These are phyloP conservation scores for Aphis craccivora DNA, from an alignment of 1,140 invertebrate genomes.

Conservation along the genomic window DNA sequence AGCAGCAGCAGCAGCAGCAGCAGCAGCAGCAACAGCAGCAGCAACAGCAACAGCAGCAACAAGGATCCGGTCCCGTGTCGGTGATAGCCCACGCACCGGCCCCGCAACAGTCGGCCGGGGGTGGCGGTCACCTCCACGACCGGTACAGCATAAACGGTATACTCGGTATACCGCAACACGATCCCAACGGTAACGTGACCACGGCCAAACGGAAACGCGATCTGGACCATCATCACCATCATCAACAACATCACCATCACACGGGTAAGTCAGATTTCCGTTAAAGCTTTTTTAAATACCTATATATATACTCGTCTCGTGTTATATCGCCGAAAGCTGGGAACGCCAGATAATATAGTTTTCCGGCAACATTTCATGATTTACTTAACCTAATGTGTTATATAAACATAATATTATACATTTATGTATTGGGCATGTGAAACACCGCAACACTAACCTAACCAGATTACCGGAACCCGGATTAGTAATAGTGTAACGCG, in stretches of 20 bases:
- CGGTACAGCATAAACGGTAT: constrained; percentile 96
- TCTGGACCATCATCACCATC: constrained; percentile 67
- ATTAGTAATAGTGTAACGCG: neutral
- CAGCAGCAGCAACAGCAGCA: constrained; percentile 59
- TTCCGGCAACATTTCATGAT: neutral
- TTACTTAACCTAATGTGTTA: neutral
- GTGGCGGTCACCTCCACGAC: constrained; percentile 65
- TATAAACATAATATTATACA: neutral
- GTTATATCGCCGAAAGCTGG: too few relatives aligned
- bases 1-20: constrained; percentile 59
- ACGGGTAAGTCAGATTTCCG: neutral
- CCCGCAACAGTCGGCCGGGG: constrained; percentile 33
- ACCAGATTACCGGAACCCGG: neutral
- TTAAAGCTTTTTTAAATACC: neutral
- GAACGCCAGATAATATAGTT: neutral
- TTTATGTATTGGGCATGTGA: neutral
- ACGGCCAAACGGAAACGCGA: constrained; percentile 76
- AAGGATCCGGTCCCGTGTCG: constrained; percentile 57
- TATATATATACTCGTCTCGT: too few relatives aligned
- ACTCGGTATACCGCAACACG: constrained; percentile 80
- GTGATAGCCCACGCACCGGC: constrained; percentile 60
- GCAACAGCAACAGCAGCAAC: constrained; percentile 57
- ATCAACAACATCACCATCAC: constrained; percentile 64
- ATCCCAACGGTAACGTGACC: constrained; percentile 72
- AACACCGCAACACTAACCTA: neutral